Base-by-base conservation (phyloP, 2,113 vertebrate genomes). In the Elachura formosa region DNA sequence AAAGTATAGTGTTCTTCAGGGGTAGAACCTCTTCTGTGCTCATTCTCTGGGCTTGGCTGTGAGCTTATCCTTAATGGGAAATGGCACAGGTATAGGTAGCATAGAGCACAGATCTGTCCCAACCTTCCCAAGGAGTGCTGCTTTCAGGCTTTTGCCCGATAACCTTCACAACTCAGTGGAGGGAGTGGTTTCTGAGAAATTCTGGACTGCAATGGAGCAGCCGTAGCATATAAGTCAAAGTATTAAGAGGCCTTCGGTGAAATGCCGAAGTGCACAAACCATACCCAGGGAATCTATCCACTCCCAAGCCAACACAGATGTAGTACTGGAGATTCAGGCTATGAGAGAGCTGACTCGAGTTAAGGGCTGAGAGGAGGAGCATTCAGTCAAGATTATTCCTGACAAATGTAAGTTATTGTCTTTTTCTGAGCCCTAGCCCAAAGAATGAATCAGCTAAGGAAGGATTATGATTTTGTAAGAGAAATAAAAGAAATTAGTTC, bases 31-130 rank as follows among this genome's bases (percentile, higher is more conserved):
- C n/a, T n/a, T n/a, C n/a, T 76, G 40, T 81, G 64, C 56, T 89
- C 3, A 0, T 49, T 68, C 61, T 52, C 25, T 31, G 40, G 19
- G 20, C 48, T 0, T 0, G 7, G 20, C 49, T 80, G 41, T 40
- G 73, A 83, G 38, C 26, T 93, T 34, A 9, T 62, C n/a, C 18
- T 64, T 28, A 9, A n/a, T 48, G 77, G 83, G 69, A 89, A 94
- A 59, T 49, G 24, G 23, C 55, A n/a, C 55, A 34, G 49, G 49
- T 34, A 7, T 2, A 34, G 54, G 36, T 13, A 75, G 56, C 61
- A 58, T 34, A 74, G 71, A 76, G 40, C 72, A 63, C 31, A 34
- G 4, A 56, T 61, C 84, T 69, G 20, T 49, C 41, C 49, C 41
- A 10, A 18, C 15, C 23, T 80, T 86, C 63, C 46, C 63, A 11